phyloP scores from a whole-genome alignment of 2,888 invertebrate species.

The Heterodera filipjevi region DNA sequence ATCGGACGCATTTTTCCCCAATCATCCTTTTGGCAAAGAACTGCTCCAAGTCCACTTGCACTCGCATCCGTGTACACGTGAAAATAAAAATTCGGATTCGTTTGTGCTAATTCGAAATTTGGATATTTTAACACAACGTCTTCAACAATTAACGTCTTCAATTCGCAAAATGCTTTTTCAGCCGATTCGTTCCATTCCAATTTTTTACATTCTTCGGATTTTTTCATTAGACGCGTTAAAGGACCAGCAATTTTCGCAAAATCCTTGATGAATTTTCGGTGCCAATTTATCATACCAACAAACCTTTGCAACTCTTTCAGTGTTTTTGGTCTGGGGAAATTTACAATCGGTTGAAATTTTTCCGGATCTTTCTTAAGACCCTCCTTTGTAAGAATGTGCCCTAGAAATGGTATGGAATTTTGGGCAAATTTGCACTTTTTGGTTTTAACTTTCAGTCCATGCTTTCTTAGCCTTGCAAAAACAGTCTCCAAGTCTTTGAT shows the following conservation, averaged over 20 bases:
- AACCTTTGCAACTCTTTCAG: constrained; percentile 9
- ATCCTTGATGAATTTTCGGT: constrained; percentile 21
- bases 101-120: background rate
- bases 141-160: background rate
- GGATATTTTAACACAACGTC: background rate
- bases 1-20: background rate
- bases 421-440: background rate
- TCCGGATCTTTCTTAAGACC: background rate
- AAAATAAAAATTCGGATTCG: background rate
- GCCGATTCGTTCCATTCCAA: background rate
- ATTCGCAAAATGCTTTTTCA: background rate
- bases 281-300: constrained; percentile 17
- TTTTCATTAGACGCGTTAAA: background rate
- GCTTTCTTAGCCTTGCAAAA: background rate
- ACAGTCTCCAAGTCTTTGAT: background rate
- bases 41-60: background rate
- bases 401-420: background rate
- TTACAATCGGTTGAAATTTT: background rate
- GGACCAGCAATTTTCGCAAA: constrained; percentile 17
- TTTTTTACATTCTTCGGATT: background rate
- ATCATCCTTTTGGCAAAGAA: background rate
- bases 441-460: background rate
- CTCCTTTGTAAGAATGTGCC: background rate
- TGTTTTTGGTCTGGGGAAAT: constrained; percentile 7
- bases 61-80: constrained; percentile 6